phyloP scores from a whole-genome alignment of 2,113 vertebrate genomes.

The pig (Sus scrofa) region T2T-Sscrofa CM000814.6:146405501-146406000 shows the following conservation, averaged over 20 bases:
- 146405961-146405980: fast-evolving
- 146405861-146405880: fast-evolving
- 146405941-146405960: background rate
- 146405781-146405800: fast-evolving
- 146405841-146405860: fast-evolving
- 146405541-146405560: fast-evolving
- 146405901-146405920: background rate
- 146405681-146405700: background rate
- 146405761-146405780: fast-evolving
- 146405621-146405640: too few species aligned
- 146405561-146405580: background rate
- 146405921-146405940: too few species aligned
- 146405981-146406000: fast-evolving
- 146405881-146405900: background rate
- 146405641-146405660: background rate
- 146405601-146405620: fast-evolving
- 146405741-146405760: background rate
- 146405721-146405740: fast-evolving
- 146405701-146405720: fast-evolving
- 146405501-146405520: background rate
- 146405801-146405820: fast-evolving
- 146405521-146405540: background rate
- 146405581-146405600: background rate
- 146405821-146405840: fast-evolving
- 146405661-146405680: fast-evolving